phyloP scores from a whole-genome alignment of 2,888 invertebrate genomes.

The Scrobipalpa atriplicella region DNA sequence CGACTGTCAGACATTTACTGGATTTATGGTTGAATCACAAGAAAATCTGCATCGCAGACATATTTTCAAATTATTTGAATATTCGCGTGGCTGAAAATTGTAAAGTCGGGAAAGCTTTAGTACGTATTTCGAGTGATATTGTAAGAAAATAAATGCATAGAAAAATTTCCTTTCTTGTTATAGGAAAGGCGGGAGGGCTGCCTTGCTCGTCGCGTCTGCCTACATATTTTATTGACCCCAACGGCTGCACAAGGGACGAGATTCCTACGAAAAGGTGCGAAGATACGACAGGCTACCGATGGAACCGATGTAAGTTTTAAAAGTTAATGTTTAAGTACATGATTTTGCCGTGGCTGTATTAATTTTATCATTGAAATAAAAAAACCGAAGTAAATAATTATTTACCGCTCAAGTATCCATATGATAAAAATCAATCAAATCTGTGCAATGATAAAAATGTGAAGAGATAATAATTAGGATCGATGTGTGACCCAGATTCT shows the following conservation, averaged over 20 bases:
- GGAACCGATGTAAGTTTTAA: too few relatives aligned
- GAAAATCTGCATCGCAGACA: not conserved
- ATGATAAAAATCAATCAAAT: too few relatives aligned
- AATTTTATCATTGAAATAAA: too few relatives aligned
- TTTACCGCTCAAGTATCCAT: too few relatives aligned
- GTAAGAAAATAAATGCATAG: conserved; percentile 74
- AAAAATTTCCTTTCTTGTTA: conserved; percentile 78
- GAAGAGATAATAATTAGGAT: too few relatives aligned
- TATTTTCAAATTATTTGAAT: not conserved
- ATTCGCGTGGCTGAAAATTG: conserved; percentile 11
- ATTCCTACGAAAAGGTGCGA: conserved; percentile 47
- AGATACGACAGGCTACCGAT: conserved; percentile 40
- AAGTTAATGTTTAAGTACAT: too few relatives aligned
- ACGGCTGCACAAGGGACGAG: conserved; percentile 43
- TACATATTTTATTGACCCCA: conserved; percentile 80
- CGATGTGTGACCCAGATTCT: too few relatives aligned
- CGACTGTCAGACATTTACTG: too few relatives aligned
- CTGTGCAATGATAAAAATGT: too few relatives aligned
- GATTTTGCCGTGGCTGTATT: too few relatives aligned
- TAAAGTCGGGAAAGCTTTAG: conserved; percentile 38
- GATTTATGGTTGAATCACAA: not conserved
- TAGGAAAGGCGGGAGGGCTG: conserved; percentile 70
- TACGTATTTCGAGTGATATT: conserved; percentile 62
- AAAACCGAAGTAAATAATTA: too few relatives aligned
- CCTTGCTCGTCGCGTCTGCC: conserved; percentile 68